Conservation (phyloP, 2,113 vertebrate species). For the Poeciliopsis turrubarensis region DNA sequence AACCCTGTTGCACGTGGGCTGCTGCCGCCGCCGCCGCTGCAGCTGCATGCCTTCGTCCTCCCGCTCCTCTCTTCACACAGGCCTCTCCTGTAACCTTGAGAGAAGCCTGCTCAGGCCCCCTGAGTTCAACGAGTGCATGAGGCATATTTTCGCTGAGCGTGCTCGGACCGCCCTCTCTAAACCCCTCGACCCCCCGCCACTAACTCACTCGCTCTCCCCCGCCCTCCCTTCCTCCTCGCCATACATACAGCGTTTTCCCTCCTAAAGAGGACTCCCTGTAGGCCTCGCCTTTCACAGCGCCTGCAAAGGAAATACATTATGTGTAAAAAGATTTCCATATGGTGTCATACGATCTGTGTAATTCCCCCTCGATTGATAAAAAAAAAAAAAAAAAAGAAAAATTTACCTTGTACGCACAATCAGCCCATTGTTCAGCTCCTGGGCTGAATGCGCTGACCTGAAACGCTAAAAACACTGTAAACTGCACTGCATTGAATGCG, state of each 20-base stretch:
- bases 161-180: constrained; percentile 79
- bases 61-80: constrained; percentile 57
- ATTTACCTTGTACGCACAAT: constrained; percentile 64
- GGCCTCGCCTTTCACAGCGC: constrained; percentile 75
- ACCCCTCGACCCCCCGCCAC: constrained; percentile 45
- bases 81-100: constrained; percentile 82
- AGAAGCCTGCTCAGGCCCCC: constrained; percentile 80
- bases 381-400: constrained; percentile 8
- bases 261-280: constrained; percentile 81
- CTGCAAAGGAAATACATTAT: constrained; percentile 82
- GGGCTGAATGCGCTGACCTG: constrained; percentile 8
- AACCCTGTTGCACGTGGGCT: constrained; percentile 45
- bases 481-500: not conserved
- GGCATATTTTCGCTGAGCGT: constrained; percentile 84
- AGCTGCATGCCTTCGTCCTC: constrained; percentile 25
- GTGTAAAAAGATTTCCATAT: constrained; percentile 85
- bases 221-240: constrained; percentile 51
- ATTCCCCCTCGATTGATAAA: constrained; percentile 76
- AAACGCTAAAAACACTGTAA: not conserved
- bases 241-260: constrained; percentile 72
- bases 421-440: constrained; percentile 59
- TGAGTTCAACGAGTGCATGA: constrained; percentile 84
- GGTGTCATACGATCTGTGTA: constrained; percentile 81
- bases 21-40: constrained; percentile 30
- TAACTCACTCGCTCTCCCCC: not conserved